Conservation (phyloP, 2,888 invertebrate genomes). For the Penaeus monodon region DNA sequence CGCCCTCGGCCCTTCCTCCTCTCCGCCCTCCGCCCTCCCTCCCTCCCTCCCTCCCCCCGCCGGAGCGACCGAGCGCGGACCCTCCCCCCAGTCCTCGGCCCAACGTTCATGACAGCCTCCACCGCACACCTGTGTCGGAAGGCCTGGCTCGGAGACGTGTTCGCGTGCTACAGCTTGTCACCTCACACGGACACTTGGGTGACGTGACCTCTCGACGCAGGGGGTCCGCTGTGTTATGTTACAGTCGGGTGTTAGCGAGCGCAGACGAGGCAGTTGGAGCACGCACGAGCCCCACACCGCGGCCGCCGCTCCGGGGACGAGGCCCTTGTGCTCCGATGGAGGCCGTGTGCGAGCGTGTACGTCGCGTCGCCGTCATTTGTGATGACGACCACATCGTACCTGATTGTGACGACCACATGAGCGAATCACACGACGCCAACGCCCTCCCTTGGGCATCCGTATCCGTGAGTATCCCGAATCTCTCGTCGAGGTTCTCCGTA, state of each 20-base stretch:
- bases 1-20: conserved; percentile 17
- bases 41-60: neutral
- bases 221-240: too few relatives aligned
- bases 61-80: neutral
- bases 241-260: too few relatives aligned
- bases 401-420: conserved; percentile 59
- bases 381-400: conserved; percentile 65
- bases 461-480: conserved; percentile 15
- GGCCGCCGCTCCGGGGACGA: neutral
- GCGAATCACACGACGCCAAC: conserved; percentile 25
- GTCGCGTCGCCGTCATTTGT: conserved; percentile 62
- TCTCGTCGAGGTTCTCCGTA: too few relatives aligned
- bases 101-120: conserved; percentile 20
- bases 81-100: neutral
- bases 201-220: conserved; percentile 31
- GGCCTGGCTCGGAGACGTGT: conserved; percentile 3
- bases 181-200: conserved; percentile 47
- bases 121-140: conserved; percentile 2
- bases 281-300: neutral
- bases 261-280: too few relatives aligned
- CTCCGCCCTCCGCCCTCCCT: neutral
- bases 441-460: conserved; percentile 19
- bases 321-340: conserved; percentile 47
- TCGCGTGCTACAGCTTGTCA: conserved; percentile 16
- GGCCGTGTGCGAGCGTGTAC: conserved; percentile 62